These are phyloP conservation scores for Hemicentrotus pulcherrimus DNA, from an alignment of 35 echinoderm and acorn worm species.

Conservation along the genomic window DNA sequence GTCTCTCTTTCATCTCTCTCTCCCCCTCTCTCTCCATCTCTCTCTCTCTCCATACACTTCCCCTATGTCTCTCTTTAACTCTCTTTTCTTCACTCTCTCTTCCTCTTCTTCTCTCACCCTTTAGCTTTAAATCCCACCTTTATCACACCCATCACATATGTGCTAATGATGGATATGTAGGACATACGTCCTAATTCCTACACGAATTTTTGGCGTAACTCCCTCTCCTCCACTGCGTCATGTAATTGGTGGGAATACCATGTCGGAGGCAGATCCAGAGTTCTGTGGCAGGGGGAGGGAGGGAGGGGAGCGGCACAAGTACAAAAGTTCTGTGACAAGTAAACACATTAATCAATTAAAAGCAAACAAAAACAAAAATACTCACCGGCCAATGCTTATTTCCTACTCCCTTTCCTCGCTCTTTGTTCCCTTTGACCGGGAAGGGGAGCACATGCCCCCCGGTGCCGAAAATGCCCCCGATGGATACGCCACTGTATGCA, in stretches of 20 bases:
- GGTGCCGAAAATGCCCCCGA: not conserved
- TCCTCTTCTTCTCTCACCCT: not conserved
- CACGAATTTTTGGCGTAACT: conserved; percentile 1
- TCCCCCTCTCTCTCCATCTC: no score
- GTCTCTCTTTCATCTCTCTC: no score
- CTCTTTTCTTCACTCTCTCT: no score
- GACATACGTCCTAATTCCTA: conserved; percentile 2
- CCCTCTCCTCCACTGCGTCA: not conserved
- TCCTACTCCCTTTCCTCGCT: not conserved
- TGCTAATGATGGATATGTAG: conserved; percentile 12
- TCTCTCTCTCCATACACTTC: no score
- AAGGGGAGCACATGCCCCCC: not conserved
- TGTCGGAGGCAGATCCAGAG: no score
- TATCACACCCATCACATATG: not conserved
- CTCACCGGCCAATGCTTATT: no score
- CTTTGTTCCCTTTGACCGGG: not conserved
- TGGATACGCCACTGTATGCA: not conserved
- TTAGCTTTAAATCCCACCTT: not conserved
- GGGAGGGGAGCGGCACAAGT: no score
- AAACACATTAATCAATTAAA: no score
- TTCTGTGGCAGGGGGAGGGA: no score
- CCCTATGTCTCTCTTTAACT: no score
- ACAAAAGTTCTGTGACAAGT: no score
- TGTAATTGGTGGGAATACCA: not conserved
- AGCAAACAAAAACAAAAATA: no score